phyloP scores from a whole-genome alignment of 1,140 invertebrate species.

The Wasmannia auropunctata region DNA sequence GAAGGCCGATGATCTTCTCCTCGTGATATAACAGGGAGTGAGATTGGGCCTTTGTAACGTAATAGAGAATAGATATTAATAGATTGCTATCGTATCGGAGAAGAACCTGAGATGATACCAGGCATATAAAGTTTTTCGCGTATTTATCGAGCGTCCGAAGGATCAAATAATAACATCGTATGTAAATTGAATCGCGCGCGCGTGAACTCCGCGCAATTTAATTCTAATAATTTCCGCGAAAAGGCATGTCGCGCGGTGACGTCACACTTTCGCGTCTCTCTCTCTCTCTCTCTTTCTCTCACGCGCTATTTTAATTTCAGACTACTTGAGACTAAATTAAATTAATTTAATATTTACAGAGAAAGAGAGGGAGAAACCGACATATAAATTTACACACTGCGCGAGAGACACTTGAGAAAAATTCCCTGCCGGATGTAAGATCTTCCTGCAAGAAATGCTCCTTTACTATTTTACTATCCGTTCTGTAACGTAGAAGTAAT shows the following conservation, averaged over 20 bases:
- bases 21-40: conserved; percentile 14
- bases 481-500: too few relatives aligned
- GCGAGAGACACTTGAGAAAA: not conserved
- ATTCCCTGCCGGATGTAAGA: not conserved
- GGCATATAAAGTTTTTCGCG: not conserved
- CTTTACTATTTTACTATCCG: not conserved
- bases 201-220: not conserved
- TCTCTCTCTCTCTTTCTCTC: not conserved
- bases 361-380: not conserved
- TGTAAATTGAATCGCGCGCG: conserved; percentile 4
- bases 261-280: not conserved
- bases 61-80: conserved; percentile 39
- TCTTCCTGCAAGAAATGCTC: not conserved
- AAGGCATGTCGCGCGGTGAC: conserved; percentile 13
- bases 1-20: conserved; percentile 32
- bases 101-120: too few relatives aligned
- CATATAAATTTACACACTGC: not conserved
- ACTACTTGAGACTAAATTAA: conserved; percentile 7
- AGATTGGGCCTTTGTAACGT: conserved; percentile 5
- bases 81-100: conserved; percentile 4
- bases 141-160: not conserved
- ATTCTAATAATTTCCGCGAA: conserved; percentile 35
- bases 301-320: conserved; percentile 5
- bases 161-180: not conserved
- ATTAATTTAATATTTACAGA: conserved; percentile 39